Conservation (phyloP, 2,113 vertebrate genomes). For the Mionectes macconnelli region DNA sequence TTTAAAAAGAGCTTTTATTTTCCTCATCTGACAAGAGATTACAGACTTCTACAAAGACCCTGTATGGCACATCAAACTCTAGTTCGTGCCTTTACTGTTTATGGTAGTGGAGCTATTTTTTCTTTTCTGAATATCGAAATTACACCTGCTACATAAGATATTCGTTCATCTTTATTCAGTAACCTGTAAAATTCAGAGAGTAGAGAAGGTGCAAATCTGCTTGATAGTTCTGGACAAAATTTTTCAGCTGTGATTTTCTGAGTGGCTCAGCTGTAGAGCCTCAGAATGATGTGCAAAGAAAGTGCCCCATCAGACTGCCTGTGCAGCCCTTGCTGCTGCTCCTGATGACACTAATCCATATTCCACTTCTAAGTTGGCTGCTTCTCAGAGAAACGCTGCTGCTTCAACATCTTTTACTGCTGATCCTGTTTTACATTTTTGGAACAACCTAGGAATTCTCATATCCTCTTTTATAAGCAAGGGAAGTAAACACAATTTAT, state of each 20-base stretch:
- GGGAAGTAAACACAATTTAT: constrained; percentile 17
- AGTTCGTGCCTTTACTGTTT: not conserved
- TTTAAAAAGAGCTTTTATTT: constrained; percentile 6
- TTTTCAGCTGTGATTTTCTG: constrained; percentile 54
- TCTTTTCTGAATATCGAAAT: not conserved
- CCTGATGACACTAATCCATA: constrained; percentile 72
- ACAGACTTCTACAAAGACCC: not conserved
- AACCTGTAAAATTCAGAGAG: constrained; percentile 31
- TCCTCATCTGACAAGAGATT: not conserved
- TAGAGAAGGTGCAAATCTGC: constrained; percentile 37
- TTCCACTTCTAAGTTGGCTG: constrained; percentile 71
- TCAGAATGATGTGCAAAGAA: not conserved
- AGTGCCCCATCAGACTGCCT: constrained; percentile 55
- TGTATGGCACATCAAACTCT: not conserved
- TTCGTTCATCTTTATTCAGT: constrained; percentile 61
- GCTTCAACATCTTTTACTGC: constrained; percentile 59
- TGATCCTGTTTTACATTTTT: constrained; percentile 73
- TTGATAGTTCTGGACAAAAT: constrained; percentile 54
- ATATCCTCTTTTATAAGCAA: not conserved
- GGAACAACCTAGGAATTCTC: constrained; percentile 34
- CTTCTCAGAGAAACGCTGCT: constrained; percentile 61
- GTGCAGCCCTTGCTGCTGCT: constrained; percentile 58
- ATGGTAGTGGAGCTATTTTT: not conserved
- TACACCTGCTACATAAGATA: constrained; percentile 36
- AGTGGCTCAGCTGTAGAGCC: constrained; percentile 52